Percentiles rank a stretch among this genome's conserved stretches.
Conservation (phyloP, 2,113 vertebrate species). For the Sebastes schlegelii region DNA sequence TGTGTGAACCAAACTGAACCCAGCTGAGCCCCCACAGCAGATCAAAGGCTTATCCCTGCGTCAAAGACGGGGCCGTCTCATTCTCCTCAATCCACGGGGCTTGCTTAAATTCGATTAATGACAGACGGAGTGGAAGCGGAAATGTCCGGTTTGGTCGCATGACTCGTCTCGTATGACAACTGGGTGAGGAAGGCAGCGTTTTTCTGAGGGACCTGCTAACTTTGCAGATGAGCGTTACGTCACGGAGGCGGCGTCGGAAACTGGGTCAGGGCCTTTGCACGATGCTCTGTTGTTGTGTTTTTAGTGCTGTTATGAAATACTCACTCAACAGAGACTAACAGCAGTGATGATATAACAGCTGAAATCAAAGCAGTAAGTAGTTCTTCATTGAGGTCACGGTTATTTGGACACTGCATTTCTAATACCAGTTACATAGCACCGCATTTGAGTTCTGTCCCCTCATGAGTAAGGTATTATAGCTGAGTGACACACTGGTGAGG, state of each 20-base stretch:
- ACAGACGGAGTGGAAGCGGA: slow-evolving; percentile 16
- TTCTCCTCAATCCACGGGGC: slow-evolving; percentile 35
- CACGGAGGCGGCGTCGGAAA: slow-evolving; percentile 53
- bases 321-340: slow-evolving; percentile 39
- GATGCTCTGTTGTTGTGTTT: slow-evolving; percentile 22
- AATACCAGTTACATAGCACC: slow-evolving; percentile 38
- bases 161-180: slow-evolving; percentile 39
- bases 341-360: slow-evolving; percentile 58
- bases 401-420: slow-evolving; percentile 48
- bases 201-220: slow-evolving; percentile 43
- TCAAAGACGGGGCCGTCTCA: slow-evolving; percentile 33
- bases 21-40: slow-evolving; percentile 42
- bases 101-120: slow-evolving; percentile 45
- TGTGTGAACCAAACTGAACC: slow-evolving; percentile 29
- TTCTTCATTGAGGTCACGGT: slow-evolving; percentile 47
- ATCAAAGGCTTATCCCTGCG: slow-evolving; percentile 55
- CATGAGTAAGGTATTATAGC: slow-evolving; percentile 56
- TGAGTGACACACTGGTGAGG: slow-evolving; percentile 42
- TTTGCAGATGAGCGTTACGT: slow-evolving; percentile 61
- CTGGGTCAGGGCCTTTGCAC: slow-evolving; percentile 64
- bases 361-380: slow-evolving; percentile 56
- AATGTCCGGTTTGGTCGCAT: slow-evolving; percentile 22
- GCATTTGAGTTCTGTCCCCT: slow-evolving; percentile 22
- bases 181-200: slow-evolving; percentile 25
- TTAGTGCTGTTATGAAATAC: slow-evolving; percentile 61